Percentiles rank a stretch among this genome's conserved stretches.
phyloP scores from a whole-genome alignment of 53 echinoderm and acorn worm species.

The Arbacia lixula region DNA sequence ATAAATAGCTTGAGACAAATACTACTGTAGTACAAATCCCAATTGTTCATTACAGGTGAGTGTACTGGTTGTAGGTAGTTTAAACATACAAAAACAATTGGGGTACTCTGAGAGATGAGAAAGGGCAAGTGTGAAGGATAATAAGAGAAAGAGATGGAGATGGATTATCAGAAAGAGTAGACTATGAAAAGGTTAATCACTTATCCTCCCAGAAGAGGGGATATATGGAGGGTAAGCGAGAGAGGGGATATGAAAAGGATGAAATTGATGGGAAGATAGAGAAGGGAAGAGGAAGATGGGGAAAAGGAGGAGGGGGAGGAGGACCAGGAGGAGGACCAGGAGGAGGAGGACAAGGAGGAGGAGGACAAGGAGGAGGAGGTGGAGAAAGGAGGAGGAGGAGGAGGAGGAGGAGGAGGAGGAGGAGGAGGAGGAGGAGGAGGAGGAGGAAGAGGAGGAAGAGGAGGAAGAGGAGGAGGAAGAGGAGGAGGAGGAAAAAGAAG shows the following conservation, averaged over 20 bases:
- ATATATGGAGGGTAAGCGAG: no score
- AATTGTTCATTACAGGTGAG: no score
- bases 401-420: conserved; percentile 14
- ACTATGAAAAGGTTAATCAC: no score
- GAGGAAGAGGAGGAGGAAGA: conserved; percentile 27
- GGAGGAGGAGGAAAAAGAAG: not conserved
- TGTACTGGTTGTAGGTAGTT: no score
- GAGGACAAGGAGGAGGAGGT: not conserved
- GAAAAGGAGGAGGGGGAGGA: not conserved
- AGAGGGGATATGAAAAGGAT: not conserved
- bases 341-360: not conserved
- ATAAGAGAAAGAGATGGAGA: not conserved
- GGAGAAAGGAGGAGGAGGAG: not conserved
- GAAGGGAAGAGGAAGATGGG: no score
- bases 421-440: conserved; percentile 17
- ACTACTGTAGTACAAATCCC: no score
- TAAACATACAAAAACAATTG: no score
- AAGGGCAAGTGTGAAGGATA: no score
- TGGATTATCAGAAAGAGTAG: not conserved
- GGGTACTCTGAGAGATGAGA: no score
- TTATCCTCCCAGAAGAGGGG: no score
- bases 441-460: not conserved
- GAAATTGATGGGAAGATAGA: not conserved
- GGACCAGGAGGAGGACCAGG: not conserved
- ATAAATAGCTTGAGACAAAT: no score